Base-by-base conservation (phyloP, 2,113 vertebrate genomes). In the Scophthalmus maximus region DNA sequence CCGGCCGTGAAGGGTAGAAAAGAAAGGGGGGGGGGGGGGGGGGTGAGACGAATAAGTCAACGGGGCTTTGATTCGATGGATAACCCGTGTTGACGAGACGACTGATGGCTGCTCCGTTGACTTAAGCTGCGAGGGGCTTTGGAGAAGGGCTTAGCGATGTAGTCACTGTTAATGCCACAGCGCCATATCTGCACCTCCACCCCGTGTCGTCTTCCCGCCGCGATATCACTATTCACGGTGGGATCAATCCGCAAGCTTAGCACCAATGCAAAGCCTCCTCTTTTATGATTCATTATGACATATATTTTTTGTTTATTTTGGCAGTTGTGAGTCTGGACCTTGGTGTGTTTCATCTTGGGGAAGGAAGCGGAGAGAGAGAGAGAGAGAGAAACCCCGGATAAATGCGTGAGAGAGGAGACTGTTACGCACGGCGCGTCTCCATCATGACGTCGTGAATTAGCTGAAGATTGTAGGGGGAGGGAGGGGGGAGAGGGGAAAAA, bases 361-460 rank as follows among this genome's bases (percentile, higher is more conserved):
- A 22, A 7, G 3, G 36, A 18, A 4, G 27, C 8, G 20, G 32
- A 18, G 25, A 11, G 20, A 15, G 18, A 6, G 15, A 1, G 7
- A 34, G 32, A 9, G 9, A 9, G 32, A 34, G 32, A 34, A 20
- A 44, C 17, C 6, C 4, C 22, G 1, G 47, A 60, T 60, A 38
- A 36, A 64, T 65, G 81, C 82, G 82, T 78, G 82, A 71, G 79
- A 65, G 72, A 47, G 58, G 68, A n/a, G 78, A 64, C 42, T 59
- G 83, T 84, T 82, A 92, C 88, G 85, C 86, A 89, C 78, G 64
- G 73, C 61, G 81, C 90, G 87, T 90, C 87, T 89, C 86, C 88
- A 85, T 84, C 75, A 73, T 92, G 90, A 93, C 92, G 92, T 92
- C 87, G 87, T 74, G 88, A 85, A 85, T 90, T 81, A 91, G 89